Evolutionary conservation across 2,888 invertebrate genomes (phyloP).

Genomic region (Pristionchus fissidentatus): DNA sequence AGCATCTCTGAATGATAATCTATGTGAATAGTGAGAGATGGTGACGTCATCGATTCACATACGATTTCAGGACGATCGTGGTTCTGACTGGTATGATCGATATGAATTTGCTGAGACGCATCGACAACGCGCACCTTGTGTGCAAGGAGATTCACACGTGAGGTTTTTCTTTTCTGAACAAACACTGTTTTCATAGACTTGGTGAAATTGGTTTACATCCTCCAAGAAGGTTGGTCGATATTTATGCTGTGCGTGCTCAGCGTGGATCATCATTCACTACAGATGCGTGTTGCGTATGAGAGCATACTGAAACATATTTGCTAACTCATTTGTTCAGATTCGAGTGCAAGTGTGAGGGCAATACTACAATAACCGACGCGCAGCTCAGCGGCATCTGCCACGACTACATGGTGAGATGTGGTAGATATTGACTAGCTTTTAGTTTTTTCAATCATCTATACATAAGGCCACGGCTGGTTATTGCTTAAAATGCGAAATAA

Average conservation of each 20-base stretch:
- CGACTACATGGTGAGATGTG: neutral
- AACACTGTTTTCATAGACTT: neutral
- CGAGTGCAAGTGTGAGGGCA: conserved; percentile 34
- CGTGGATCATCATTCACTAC: too few relatives aligned
- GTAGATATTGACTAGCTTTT: too few relatives aligned
- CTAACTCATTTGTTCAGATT: neutral
- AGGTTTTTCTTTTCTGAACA: neutral
- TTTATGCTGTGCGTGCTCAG: too few relatives aligned
- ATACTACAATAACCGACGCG: neutral
- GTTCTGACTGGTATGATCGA: conserved; percentile 68
- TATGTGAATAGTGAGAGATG: too few relatives aligned
- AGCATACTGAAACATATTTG: neutral
- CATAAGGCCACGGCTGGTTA: too few relatives aligned
- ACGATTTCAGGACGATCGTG: conserved; percentile 62
- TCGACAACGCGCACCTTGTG: conserved; percentile 63
- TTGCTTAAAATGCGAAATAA: too few relatives aligned
- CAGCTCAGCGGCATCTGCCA: conserved; percentile 18
- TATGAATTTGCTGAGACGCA: conserved; percentile 64
- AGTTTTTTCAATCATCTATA: too few relatives aligned
- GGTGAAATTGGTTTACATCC: neutral
- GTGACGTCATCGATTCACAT: neutral
- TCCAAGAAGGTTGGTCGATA: neutral
- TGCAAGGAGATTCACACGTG: conserved; percentile 64
- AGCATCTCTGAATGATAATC: too few relatives aligned
- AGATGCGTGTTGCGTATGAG: neutral